These are phyloP conservation scores for Anticlea derivata DNA, from an alignment of 2,888 invertebrate genomes.

Conservation along the genomic window DNA sequence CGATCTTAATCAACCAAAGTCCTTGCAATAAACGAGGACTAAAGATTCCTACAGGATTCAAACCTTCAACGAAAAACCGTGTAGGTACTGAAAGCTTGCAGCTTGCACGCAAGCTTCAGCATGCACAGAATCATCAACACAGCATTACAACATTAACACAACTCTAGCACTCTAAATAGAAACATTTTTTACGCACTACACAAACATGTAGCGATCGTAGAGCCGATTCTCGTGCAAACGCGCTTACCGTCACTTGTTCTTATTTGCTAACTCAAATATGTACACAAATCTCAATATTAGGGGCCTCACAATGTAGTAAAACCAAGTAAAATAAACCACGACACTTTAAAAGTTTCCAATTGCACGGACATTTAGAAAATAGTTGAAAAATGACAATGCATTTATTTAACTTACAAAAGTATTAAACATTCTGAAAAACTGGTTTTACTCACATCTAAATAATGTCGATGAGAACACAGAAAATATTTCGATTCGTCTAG, in stretches of 20 bases:
- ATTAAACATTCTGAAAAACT: too few relatives aligned
- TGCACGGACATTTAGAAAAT: slow-evolving; percentile 18
- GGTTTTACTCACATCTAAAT: too few relatives aligned
- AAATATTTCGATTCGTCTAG: too few relatives aligned
- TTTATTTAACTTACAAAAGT: too few relatives aligned
- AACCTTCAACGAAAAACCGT: too few relatives aligned
- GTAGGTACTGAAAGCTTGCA: too few relatives aligned
- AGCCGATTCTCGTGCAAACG: slow-evolving; percentile 24
- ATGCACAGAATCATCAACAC: background rate
- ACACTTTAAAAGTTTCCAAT: slow-evolving; percentile 19
- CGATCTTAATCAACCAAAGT: too few relatives aligned
- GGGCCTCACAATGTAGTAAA: slow-evolving; percentile 14
- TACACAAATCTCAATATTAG: slow-evolving; percentile 34
- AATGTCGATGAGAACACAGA: too few relatives aligned
- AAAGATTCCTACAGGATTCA: too few relatives aligned
- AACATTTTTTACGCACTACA: slow-evolving; percentile 2
- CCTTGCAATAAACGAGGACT: too few relatives aligned
- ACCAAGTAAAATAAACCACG: slow-evolving; percentile 15
- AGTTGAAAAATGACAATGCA: slow-evolving; percentile 18
- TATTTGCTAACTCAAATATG: slow-evolving; percentile 32
- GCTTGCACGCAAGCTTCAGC: too few relatives aligned
- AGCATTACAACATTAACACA: background rate
- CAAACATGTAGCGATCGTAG: slow-evolving; percentile 19
- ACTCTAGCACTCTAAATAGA: too few relatives aligned
- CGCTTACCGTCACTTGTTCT: slow-evolving; percentile 19